Conservation (phyloP, 2,888 invertebrate genomes). For the Epirrhoe tristata region DNA sequence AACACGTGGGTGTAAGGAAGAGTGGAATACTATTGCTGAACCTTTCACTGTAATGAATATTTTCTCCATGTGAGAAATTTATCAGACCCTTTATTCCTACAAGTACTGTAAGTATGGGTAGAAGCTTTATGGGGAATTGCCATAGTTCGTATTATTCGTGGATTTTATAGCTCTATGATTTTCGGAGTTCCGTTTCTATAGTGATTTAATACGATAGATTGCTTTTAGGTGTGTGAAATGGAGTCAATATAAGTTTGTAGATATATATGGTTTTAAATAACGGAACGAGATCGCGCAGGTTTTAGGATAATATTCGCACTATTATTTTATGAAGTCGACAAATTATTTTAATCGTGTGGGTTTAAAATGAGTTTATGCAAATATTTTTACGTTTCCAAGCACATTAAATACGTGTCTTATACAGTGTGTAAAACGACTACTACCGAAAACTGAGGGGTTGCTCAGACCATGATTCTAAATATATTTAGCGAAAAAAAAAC, state of each 20-base stretch:
- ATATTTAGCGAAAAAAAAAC: too few relatives aligned
- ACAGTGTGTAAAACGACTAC: too few relatives aligned
- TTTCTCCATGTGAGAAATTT: conserved; percentile 53
- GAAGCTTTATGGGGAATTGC: conserved; percentile 37
- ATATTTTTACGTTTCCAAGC: too few relatives aligned
- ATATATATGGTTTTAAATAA: too few relatives aligned
- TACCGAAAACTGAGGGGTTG: too few relatives aligned
- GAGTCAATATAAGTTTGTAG: background rate
- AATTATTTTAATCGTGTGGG: too few relatives aligned
- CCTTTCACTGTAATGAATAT: conserved; percentile 68
- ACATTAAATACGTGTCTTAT: too few relatives aligned
- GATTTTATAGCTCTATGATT: conserved; percentile 3
- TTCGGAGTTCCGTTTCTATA: background rate
- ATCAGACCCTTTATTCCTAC: conserved; percentile 54
- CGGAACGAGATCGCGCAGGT: too few relatives aligned
- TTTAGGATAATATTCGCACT: too few relatives aligned
- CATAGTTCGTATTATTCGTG: conserved; percentile 38
- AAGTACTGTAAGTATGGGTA: conserved; percentile 38
- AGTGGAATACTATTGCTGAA: conserved; percentile 35
- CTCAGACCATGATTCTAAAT: too few relatives aligned
- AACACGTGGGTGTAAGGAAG: background rate
- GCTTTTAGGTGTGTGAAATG: background rate
- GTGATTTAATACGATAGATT: background rate
- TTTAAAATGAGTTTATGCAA: too few relatives aligned
- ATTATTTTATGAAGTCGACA: too few relatives aligned